These are phyloP conservation scores for Phyllopteryx taeniolatus DNA, from an alignment of 2,113 vertebrate species.

Conservation along the genomic window DNA sequence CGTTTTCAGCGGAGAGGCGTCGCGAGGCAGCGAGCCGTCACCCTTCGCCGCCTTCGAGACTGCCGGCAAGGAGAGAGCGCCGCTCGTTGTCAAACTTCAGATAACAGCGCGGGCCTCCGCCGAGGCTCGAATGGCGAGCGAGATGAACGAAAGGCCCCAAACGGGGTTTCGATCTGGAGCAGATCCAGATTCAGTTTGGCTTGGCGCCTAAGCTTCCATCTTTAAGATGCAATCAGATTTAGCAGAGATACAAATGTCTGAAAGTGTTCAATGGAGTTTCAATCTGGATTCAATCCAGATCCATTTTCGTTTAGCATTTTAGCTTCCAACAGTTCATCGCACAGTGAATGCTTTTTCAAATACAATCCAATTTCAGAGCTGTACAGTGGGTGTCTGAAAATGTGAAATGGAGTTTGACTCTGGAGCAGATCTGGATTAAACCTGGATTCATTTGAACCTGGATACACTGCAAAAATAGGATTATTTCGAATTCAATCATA, in stretches of 20 bases:
- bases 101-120: not conserved
- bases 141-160: not conserved
- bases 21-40: conserved; percentile 31
- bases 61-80: conserved; percentile 19
- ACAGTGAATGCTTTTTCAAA: no score
- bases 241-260: not conserved
- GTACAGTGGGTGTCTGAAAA: no score
- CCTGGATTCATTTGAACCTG: no score
- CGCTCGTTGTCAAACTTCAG: conserved; percentile 9
- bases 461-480: no score
- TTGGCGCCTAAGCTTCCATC: no score
- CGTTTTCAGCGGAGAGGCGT: conserved; percentile 41
- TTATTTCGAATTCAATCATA: no score
- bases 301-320: no score
- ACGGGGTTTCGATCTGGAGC: not conserved
- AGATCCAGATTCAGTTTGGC: not conserved
- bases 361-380: no score
- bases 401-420: no score
- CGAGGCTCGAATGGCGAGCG: not conserved
- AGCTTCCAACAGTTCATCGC: no score
- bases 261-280: not conserved
- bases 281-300: not conserved
- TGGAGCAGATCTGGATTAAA: no score
- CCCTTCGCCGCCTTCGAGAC: conserved; percentile 38
- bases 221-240: no score